Evolutionary conservation across 2,888 invertebrate species (phyloP).

Genomic region (Atrina japonica): DNA sequence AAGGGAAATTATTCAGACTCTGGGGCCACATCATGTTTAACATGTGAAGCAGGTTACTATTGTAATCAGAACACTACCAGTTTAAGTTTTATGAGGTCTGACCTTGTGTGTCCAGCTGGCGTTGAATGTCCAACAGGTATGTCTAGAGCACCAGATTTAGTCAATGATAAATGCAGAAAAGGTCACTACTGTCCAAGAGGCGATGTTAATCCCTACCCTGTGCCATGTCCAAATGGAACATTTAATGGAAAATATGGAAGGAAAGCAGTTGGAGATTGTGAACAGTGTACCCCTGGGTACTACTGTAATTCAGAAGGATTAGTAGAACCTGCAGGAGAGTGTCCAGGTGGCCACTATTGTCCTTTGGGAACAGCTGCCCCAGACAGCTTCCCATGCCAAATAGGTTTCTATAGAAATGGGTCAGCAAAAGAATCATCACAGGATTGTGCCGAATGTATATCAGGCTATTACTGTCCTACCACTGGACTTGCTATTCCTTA

Average conservation of each 20-base stretch:
- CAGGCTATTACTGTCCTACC: slow-evolving; percentile 76
- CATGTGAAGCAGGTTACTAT: slow-evolving; percentile 74
- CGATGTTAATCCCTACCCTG: slow-evolving; percentile 75
- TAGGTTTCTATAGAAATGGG: slow-evolving; percentile 78
- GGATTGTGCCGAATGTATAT: slow-evolving; percentile 78
- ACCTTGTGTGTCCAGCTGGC: slow-evolving; percentile 73
- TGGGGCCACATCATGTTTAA: slow-evolving; percentile 68
- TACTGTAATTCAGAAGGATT: slow-evolving; percentile 76
- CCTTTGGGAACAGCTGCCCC: slow-evolving; percentile 73
- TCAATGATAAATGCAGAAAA: slow-evolving; percentile 67
- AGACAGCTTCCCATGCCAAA: slow-evolving; percentile 72
- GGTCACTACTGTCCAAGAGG: slow-evolving; percentile 78
- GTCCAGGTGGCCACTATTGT: slow-evolving; percentile 79
- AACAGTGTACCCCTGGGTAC: slow-evolving; percentile 74
- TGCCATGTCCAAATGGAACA: slow-evolving; percentile 77
- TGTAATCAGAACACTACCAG: slow-evolving; percentile 76
- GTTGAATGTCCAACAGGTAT: slow-evolving; percentile 76
- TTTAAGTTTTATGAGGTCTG: slow-evolving; percentile 56
- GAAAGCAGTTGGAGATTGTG: slow-evolving; percentile 74
- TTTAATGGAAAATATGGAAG: slow-evolving; percentile 72
- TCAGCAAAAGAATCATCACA: slow-evolving; percentile 77
- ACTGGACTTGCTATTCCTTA: slow-evolving; percentile 74
- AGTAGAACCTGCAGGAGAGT: slow-evolving; percentile 67
- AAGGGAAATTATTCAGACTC: slow-evolving; percentile 76
- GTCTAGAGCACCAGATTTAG: slow-evolving; percentile 70